phyloP scores from a whole-genome alignment of 2,113 vertebrate genomes.

The Emydura subglobosa region DNA sequence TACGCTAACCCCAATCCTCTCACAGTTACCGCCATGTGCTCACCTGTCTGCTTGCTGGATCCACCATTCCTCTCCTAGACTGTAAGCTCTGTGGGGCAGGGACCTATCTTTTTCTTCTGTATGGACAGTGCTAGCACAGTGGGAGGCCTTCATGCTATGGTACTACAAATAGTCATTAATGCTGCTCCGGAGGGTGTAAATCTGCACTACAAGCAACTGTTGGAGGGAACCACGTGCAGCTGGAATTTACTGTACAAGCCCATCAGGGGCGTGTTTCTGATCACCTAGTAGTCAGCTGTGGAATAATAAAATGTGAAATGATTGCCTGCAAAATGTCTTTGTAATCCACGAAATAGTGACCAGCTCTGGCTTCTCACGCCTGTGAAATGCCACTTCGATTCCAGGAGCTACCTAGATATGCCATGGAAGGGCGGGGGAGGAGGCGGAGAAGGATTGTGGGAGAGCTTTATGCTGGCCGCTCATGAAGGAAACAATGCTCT shows the following conservation, averaged over 20 bases:
- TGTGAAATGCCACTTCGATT: conserved; percentile 25
- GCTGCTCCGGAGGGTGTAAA: not conserved
- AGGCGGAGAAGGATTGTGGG: not conserved
- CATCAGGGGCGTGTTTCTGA: not conserved
- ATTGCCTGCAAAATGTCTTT: conserved; percentile 25
- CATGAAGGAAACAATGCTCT: not conserved
- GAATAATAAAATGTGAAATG: conserved; percentile 55
- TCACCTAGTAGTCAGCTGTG: not conserved
- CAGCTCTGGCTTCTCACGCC: conserved; percentile 2
- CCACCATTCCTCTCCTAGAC: no score
- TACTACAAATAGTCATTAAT: no score
- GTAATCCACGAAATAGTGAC: conserved; percentile 46
- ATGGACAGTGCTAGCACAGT: not conserved
- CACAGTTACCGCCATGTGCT: fast-evolving
- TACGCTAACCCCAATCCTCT: not conserved
- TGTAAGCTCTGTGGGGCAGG: not conserved
- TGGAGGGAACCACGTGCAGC: not conserved
- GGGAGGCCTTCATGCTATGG: no score
- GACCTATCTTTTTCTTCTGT: not conserved
- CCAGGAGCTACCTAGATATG: not conserved
- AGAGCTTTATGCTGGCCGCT: not conserved
- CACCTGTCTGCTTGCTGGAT: no score
- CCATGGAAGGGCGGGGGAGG: not conserved
- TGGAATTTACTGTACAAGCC: not conserved
- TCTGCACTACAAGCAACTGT: not conserved